Base-by-base conservation (phyloP, 2,113 vertebrate genomes). In the Physeter macrocephalus region DNA sequence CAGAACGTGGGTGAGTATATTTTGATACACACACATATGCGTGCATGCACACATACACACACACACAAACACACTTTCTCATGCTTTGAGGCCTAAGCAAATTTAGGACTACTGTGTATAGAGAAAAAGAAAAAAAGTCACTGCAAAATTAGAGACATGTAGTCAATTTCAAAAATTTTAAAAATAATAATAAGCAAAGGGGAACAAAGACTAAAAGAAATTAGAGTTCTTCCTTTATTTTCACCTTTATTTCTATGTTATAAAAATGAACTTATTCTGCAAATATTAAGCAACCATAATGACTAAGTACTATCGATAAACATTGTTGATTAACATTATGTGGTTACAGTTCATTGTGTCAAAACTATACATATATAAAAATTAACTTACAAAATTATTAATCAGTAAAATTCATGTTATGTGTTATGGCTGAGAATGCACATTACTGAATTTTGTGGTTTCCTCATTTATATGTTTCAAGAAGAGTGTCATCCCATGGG, bases 341-440 rank as follows among this genome's bases (percentile, higher is more conserved):
- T 85, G 36, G 21, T 23, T 88, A 59, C 67, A 86, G 46, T 81
- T 92, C 34, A 43, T 71, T 46, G 7, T 82, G 9, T 31, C 43
- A 49, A 92, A 84, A 17, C 5, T 72, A 57, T 77, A 69, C 27
- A 31, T 52, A 54, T 34, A 3, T 74, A 86, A 84, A 66, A 81
- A 20, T 49, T 80, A 64, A 84, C 18, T 43, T 80, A 59, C 8
- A 88, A 67, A 86, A 75, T 75, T 74, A 57, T 61, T 77, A 36
- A 13, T 72, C 34, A 72, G 78, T n/a, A 89, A 39, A 39, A 67
- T 93, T 89, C 27, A 88, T 61, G 62, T 85, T 84, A 52, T 59
- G 36, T 34, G 71, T 39, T 66, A 29, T 43, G 13, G 15, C 23
- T 69, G 12, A 69, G 8, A 27, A 39, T 71, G 5, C 15, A 59